phyloP scores from a whole-genome alignment of 2,888 invertebrate genomes.

The Caenorhabditis uteleia region DNA sequence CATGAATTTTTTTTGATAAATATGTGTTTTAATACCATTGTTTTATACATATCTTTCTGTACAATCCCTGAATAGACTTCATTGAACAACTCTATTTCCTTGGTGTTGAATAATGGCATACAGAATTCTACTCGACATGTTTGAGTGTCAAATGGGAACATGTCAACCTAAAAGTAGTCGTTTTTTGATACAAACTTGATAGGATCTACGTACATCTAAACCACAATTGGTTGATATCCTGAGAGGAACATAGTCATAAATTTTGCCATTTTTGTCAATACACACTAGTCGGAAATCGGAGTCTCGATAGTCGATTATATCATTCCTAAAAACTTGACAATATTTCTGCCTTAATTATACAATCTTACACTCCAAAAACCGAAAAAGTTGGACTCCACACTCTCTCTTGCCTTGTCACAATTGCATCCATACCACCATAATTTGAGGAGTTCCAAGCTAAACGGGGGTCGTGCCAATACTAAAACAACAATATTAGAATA shows the following conservation, averaged over 20 bases:
- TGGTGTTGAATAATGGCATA: constrained; percentile 9
- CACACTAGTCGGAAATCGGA: constrained; percentile 13
- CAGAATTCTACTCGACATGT: constrained; percentile 15
- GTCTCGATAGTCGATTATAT: constrained; percentile 27
- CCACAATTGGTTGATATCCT: too few species aligned
- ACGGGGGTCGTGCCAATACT: constrained; percentile 24
- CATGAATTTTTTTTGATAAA: background rate
- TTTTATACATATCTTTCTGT: background rate
- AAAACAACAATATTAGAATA: background rate
- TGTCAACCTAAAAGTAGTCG: constrained; percentile 6
- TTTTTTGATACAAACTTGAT: too few species aligned
- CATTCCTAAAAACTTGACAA: constrained; percentile 11
- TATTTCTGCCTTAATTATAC: too few species aligned
- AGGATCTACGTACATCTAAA: too few species aligned
- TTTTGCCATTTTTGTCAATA: background rate
- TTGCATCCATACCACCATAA: constrained; percentile 2
- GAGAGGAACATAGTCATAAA: too few species aligned
- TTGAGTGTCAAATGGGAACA: constrained; percentile 29
- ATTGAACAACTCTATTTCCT: constrained; percentile 10
- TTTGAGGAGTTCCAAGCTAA: constrained; percentile 13
- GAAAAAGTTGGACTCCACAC: constrained; percentile 30
- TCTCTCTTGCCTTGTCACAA: constrained; percentile 9
- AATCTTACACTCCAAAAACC: constrained; percentile 22
- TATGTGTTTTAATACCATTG: too few species aligned
- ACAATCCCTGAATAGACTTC: constrained; percentile 21